Evolutionary conservation across 2,888 invertebrate species (phyloP).

Genomic region (Norana najaformis): DNA sequence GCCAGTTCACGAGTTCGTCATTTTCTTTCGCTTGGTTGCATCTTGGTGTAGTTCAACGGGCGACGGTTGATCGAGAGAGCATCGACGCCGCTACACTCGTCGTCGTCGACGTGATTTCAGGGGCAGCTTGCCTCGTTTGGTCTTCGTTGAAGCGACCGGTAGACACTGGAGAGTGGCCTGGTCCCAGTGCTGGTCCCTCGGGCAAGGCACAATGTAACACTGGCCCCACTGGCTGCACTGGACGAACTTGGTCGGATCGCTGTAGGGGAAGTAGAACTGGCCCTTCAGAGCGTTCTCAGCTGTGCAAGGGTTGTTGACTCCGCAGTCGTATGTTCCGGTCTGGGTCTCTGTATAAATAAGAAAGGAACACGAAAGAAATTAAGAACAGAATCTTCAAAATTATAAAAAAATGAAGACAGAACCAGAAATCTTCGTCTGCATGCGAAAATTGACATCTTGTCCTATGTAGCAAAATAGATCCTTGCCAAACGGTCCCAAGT

Average conservation of each 20-base stretch:
- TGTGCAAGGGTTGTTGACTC: conserved; percentile 49
- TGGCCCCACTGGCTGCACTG: conserved; percentile 50
- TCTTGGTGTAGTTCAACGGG: not conserved
- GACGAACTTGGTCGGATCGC: conserved; percentile 47
- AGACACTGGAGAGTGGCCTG: conserved; percentile 34
- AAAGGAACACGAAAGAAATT: not conserved
- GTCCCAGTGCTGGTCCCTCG: conserved; percentile 50
- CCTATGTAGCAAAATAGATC: not conserved
- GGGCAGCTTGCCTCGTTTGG: not conserved
- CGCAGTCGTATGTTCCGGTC: conserved; percentile 35
- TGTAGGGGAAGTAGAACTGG: conserved; percentile 48
- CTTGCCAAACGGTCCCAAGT: too few species aligned
- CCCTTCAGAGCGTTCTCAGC: conserved; percentile 46
- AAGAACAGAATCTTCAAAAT: too few species aligned
- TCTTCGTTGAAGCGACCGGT: not conserved
- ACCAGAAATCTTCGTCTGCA: not conserved
- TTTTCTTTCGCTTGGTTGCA: too few species aligned
- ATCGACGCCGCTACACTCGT: not conserved
- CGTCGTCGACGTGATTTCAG: not conserved
- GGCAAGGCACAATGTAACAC: conserved; percentile 48
- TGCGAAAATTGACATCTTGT: not conserved
- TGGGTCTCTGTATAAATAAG: not conserved
- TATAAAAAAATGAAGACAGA: too few species aligned
- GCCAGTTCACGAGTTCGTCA: conserved; percentile 2
- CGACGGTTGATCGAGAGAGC: not conserved